These are phyloP conservation scores for Watsonalla cultraria DNA, from an alignment of 2,888 invertebrate species.

Conservation along the genomic window DNA sequence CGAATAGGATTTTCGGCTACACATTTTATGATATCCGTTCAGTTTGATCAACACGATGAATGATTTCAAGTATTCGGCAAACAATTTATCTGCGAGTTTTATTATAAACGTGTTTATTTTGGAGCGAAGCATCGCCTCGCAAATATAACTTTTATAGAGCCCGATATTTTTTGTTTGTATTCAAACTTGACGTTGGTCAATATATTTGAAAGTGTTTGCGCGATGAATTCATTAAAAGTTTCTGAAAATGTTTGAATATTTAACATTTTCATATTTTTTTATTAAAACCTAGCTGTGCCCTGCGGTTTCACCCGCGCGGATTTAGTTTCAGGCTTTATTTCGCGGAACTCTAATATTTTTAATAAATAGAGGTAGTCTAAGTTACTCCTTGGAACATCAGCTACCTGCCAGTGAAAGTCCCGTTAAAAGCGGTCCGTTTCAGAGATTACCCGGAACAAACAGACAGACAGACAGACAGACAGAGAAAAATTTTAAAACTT, in stretches of 20 bases:
- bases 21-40: conserved; percentile 60
- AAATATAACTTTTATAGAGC: conserved; percentile 14
- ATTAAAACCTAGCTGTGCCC: neutral
- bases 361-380: no score
- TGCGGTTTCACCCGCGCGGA: no score
- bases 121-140: conserved; percentile 26
- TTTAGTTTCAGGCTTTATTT: no score
- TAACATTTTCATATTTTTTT: neutral
- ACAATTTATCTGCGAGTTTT: conserved; percentile 42
- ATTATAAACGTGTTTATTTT: conserved; percentile 42
- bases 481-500: no score
- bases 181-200: conserved; percentile 4
- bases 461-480: no score
- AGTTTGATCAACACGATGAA: conserved; percentile 44
- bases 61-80: conserved; percentile 42
- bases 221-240: neutral
- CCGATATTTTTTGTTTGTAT: conserved; percentile 8
- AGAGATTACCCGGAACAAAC: no score
- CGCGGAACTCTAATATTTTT: no score
- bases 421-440: no score
- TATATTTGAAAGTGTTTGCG: neutral
- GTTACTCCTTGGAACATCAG: no score
- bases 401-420: no score
- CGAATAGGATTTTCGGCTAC: conserved; percentile 56
- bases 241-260: neutral